phyloP scores from a whole-genome alignment of 2,797 vertebrate genomes.

The Cynodonichthys magdalenae region DNA sequence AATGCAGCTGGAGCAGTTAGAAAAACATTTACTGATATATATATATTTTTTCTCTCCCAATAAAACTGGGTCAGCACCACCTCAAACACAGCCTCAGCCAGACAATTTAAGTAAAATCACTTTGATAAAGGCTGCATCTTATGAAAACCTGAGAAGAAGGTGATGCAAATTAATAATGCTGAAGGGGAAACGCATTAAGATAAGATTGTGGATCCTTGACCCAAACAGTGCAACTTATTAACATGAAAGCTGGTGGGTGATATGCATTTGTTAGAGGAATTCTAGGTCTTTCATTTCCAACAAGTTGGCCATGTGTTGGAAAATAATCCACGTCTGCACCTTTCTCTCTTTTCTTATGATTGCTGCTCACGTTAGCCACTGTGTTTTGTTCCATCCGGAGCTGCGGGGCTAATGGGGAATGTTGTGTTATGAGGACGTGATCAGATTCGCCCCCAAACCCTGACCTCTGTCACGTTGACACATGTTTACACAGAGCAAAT shows the following conservation, averaged over 20 bases:
- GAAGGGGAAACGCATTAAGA: too few relatives aligned
- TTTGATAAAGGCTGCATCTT: neutral
- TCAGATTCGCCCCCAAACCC: constrained; percentile 33
- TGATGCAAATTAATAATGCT: neutral
- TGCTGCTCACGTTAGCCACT: neutral
- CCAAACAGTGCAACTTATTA: too few relatives aligned
- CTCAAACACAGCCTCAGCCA: neutral
- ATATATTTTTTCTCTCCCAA: neutral
- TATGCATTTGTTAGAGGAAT: too few relatives aligned
- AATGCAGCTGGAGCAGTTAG: constrained; percentile 8
- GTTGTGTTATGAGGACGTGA: constrained; percentile 35
- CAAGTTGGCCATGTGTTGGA: neutral
- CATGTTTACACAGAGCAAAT: constrained; percentile 62
- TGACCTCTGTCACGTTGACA: constrained; percentile 66
- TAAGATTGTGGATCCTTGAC: too few relatives aligned
- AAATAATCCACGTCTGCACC: neutral
- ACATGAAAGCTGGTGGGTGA: too few relatives aligned
- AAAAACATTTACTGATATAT: neutral
- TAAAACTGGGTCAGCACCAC: constrained; percentile 4
- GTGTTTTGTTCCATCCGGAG: constrained; percentile 13
- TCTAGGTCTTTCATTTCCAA: neutral
- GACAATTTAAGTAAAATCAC: neutral
- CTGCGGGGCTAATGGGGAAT: constrained; percentile 11
- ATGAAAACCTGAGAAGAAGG: neutral
- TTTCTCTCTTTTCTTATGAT: neutral